phyloP scores from a whole-genome alignment of 2,113 vertebrate species.

The Pampusana beccarii region DNA sequence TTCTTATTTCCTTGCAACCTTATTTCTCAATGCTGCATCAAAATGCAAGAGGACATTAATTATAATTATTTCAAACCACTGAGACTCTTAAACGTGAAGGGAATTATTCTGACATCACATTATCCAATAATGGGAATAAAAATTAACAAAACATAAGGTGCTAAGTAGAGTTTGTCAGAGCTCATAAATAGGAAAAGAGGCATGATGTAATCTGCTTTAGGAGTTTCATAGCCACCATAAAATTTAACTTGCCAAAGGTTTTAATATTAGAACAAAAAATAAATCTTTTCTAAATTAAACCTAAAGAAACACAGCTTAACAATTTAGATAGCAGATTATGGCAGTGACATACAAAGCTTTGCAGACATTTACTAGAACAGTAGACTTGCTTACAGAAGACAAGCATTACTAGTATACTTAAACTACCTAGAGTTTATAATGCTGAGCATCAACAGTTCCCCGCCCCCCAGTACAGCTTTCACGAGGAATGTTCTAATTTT shows the following conservation, averaged over 20 bases:
- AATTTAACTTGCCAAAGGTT: background rate
- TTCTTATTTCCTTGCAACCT: background rate
- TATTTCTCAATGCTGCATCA: background rate
- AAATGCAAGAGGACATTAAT: background rate
- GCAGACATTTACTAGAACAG: background rate
- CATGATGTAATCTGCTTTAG: background rate
- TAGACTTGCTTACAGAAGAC: background rate
- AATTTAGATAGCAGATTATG: background rate
- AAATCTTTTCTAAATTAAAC: background rate
- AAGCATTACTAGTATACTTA: background rate
- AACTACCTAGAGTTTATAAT: background rate
- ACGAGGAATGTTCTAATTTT: background rate
- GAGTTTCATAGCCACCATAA: background rate
- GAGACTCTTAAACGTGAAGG: background rate
- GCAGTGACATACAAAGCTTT: background rate
- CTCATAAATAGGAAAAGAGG: background rate
- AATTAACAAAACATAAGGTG: background rate
- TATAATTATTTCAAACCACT: background rate
- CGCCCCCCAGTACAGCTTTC: background rate
- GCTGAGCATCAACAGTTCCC: background rate
- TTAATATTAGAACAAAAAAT: background rate
- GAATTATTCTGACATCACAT: background rate
- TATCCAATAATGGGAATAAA: background rate
- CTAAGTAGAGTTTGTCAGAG: background rate
- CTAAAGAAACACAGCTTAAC: background rate